Base-by-base conservation (phyloP, 1,140 invertebrate species). In the Polypedilum pembai region DNA sequence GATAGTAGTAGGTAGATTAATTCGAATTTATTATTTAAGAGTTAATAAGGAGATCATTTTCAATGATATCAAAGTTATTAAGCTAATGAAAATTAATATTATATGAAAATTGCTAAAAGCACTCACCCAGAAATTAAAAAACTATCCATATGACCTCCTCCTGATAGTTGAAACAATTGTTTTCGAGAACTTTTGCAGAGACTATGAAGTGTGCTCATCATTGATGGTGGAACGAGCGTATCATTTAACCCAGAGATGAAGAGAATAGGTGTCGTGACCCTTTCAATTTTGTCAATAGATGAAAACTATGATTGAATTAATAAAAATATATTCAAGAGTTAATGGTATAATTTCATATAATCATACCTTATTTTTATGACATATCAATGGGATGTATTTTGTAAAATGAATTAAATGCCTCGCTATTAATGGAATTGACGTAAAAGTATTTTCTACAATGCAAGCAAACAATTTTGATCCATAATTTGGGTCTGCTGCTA, bases 381-480 rank as follows among this genome's bases (percentile, higher is more conserved):
- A 89, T 81, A 89, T 86, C 77, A 88, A 82, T 77, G 92, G 92
- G 76, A 94, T 81, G 83, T 89, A 91, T 75, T 88, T 85, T 63
- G 93, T 80, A 78, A 89, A 85, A 81, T 85, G 88, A 78, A 92
- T 83, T 75, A 92, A 83, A 73, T 91, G 86, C 78, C 86, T 85
- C n/a, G 93, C 94, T 89, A 97, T 96, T 77, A 95, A 93, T 33
- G 93, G 94, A 82, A 98, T 94, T 80, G 91, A 94, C 8, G 94
- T 96, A 80, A 98, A 98, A 63, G 95, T 96, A 81, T 98, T 98
- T 84, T 98, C 95, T 40, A 98, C 85, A 77, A 98, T 88, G 76
- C 96, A 82, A 78, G 90, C 94, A 87, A 91, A 90, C 75, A 96
- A 89, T 84, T 89, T 91, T 80, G 87, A 87, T 63, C 84, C 83